Evolutionary conservation across 2,888 invertebrate species (phyloP), one percentile per base, ranked within the genome.

Genomic region (Drosophila lacicola): DNA sequence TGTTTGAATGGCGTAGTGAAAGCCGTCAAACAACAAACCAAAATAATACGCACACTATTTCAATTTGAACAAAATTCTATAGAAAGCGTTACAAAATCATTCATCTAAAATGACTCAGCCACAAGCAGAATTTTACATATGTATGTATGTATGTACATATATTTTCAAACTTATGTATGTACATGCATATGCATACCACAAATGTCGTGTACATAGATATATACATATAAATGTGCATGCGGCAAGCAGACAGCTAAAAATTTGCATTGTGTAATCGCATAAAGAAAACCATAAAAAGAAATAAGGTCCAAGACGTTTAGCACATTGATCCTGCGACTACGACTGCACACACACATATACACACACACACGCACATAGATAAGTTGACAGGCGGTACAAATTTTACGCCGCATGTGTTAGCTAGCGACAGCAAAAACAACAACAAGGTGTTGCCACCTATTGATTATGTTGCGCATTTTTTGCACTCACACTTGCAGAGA

Each of bases 381-480:
- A 45, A 39, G 46, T 9, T 29, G 33, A 39, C 62, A 75, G 37
- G 75, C 75, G 71, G 70, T 49, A 65, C 46, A 70, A 65, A 55
- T 62, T 70, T 14, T 37, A 62, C 41, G 67, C 80, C 76, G 76
- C 80, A 76, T 77, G 76, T 75, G 46, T 55, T 56, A 46, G 42
- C 47, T 46, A 50, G 45, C 57, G 50, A 49, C 44, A 34, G 47
- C 39, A 37, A 60, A 44, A 75, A 71, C 49, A 79, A 74, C 42
- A 68, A 45, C 33, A 25, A 66, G 60, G 74, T 66, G 66, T 46
- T 79, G 80, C 77, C 76, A 79, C 80, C 77, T 75, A 80, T 78
- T 80, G 76, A 78, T 80, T 88, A 87, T 78, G 81, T 75, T 87
- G 79, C 73, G 81, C 78, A 83, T 83, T 69, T 73, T 49, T 55